Percentiles rank a stretch among this genome's conserved stretches.
These are phyloP conservation scores for Strigops habroptila DNA, from an alignment of 2,113 vertebrate species.

Conservation along the genomic window DNA sequence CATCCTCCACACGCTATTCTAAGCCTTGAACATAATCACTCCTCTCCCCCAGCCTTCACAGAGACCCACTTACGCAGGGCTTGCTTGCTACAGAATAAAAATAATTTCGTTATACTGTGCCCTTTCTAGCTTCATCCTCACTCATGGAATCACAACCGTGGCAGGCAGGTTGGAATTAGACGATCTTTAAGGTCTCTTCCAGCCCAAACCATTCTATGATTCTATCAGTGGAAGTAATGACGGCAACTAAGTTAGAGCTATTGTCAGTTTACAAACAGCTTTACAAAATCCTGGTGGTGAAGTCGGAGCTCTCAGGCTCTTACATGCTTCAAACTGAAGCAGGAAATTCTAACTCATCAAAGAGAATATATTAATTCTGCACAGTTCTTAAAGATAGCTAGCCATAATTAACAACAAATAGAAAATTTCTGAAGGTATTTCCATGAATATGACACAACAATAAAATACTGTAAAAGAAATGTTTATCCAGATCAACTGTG, in stretches of 20 bases:
- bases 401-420: background rate
- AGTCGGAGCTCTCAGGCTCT: background rate
- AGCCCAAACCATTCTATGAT: background rate
- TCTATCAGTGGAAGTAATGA: background rate
- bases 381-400: background rate
- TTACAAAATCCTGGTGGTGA: background rate
- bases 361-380: background rate
- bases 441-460: background rate
- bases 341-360: background rate
- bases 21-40: too few relatives aligned
- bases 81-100: background rate
- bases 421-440: background rate
- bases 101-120: background rate
- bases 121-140: background rate
- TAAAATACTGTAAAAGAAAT: background rate
- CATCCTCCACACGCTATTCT: too few relatives aligned
- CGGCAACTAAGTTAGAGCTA: background rate
- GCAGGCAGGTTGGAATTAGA: background rate
- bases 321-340: background rate
- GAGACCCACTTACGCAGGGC: background rate
- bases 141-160: background rate
- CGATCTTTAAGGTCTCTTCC: background rate
- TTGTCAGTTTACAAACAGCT: background rate
- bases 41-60: too few relatives aligned
- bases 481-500: background rate